These are phyloP conservation scores for Drosophila birchii DNA, from an alignment of 2,888 invertebrate genomes.

Conservation along the genomic window DNA sequence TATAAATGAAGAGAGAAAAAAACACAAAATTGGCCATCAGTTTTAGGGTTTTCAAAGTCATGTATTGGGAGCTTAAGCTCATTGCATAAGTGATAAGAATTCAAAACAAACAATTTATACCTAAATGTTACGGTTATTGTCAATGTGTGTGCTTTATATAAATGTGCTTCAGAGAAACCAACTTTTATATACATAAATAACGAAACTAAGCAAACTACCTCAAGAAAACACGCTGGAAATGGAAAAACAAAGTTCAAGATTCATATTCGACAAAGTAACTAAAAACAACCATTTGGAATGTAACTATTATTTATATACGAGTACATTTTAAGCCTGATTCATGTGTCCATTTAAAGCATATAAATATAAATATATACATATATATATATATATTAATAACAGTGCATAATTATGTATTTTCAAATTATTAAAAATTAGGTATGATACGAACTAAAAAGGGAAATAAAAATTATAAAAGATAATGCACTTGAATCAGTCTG, in stretches of 20 bases:
- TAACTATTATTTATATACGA: conserved; percentile 44
- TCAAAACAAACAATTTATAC: conserved; percentile 63
- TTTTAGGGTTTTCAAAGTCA: conserved; percentile 79
- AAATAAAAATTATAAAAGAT: conserved; percentile 26
- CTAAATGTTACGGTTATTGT: conserved; percentile 70
- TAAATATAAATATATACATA: conserved; percentile 39
- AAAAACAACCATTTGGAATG: conserved; percentile 52
- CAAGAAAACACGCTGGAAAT: conserved; percentile 53
- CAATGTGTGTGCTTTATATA: conserved; percentile 83
- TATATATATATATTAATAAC: conserved; percentile 42
- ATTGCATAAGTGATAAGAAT: conserved; percentile 76
- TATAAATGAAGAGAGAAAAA: conserved; percentile 36
- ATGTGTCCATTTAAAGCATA: conserved; percentile 74
- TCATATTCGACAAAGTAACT: conserved; percentile 61
- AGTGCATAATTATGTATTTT: conserved; percentile 54
- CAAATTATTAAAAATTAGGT: conserved; percentile 51
- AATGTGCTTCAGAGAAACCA: conserved; percentile 79
- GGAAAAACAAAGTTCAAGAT: conserved; percentile 55
- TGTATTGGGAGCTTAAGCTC: conserved; percentile 72
- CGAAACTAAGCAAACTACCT: conserved; percentile 74
- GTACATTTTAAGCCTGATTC: conserved; percentile 67
- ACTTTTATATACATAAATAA: conserved; percentile 57
- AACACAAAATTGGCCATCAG: conserved; percentile 53
- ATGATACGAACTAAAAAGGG: conserved; percentile 22
- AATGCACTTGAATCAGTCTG: conserved; percentile 14